These are phyloP conservation scores for Malurus elegans DNA, from an alignment of 2,113 vertebrate species.

Conservation along the genomic window DNA sequence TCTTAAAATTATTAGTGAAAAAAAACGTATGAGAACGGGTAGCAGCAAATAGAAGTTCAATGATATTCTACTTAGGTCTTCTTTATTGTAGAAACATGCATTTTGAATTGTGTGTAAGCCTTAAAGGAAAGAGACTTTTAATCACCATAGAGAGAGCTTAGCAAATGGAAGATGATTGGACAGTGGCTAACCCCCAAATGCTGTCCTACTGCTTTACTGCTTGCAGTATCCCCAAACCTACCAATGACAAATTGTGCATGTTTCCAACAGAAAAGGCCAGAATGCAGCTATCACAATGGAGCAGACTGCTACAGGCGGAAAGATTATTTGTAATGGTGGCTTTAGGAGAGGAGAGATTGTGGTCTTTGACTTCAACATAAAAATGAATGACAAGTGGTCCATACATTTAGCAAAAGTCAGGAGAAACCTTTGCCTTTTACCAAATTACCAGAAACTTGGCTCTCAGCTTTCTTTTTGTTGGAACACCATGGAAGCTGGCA, in stretches of 20 bases:
- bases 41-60: not conserved
- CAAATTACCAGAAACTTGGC: not conserved
- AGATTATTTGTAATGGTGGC: not conserved
- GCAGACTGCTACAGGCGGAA: not conserved
- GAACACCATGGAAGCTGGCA: not conserved
- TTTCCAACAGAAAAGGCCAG: not conserved
- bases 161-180: not conserved
- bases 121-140: not conserved
- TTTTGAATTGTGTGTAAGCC: not conserved
- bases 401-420: not conserved
- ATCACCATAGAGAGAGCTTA: not conserved
- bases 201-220: not conserved
- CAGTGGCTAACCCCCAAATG: not conserved
- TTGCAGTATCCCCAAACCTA: not conserved
- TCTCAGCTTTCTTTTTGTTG: not conserved
- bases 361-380: not conserved
- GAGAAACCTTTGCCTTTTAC: not conserved
- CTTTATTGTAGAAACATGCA: not conserved
- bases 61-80: not conserved
- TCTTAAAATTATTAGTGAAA: not conserved
- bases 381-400: not conserved
- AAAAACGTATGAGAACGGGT: not conserved
- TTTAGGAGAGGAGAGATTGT: not conserved
- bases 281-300: not conserved
- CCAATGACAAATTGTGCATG: not conserved